These are phyloP conservation scores for Morone saxatilis DNA, from an alignment of 2,113 vertebrate species.

Conservation along the genomic window DNA sequence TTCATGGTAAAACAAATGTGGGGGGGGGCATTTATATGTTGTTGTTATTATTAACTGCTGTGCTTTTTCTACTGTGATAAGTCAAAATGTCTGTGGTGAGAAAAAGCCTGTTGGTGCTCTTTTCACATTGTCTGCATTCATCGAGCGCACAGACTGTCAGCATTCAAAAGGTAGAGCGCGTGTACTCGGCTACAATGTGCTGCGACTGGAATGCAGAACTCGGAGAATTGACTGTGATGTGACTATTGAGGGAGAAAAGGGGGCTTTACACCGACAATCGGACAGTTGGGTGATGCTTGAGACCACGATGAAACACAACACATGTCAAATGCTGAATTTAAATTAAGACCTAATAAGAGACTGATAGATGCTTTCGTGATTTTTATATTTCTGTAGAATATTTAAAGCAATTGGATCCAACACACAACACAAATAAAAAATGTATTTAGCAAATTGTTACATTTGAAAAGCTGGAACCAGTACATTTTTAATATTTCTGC, in stretches of 20 bases:
- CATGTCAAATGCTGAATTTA: neutral
- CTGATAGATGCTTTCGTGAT: neutral
- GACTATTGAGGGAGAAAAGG: neutral
- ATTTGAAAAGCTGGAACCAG: accelerated
- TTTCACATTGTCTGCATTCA: constrained; percentile 22
- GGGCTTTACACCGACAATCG: neutral
- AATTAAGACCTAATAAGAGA: neutral
- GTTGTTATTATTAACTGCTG: neutral
- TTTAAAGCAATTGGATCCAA: neutral
- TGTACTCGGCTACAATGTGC: neutral
- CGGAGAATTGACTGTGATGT: neutral
- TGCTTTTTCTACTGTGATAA: neutral
- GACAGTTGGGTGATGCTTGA: too few relatives aligned
- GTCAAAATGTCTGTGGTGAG: neutral
- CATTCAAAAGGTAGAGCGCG: constrained; percentile 10
- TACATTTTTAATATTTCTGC: neutral
- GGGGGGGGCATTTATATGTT: neutral
- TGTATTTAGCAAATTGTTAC: neutral
- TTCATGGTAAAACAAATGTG: neutral
- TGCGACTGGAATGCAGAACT: neutral
- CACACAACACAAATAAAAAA: too few relatives aligned
- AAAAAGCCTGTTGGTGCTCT: neutral
- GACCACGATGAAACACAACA: neutral
- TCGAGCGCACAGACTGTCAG: constrained; percentile 5
- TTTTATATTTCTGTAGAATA: neutral